Evolutionary conservation across 1,140 invertebrate genomes (phyloP), one percentile per base, ranked within the genome.

Genomic region (Papilio polyxenes): DNA sequence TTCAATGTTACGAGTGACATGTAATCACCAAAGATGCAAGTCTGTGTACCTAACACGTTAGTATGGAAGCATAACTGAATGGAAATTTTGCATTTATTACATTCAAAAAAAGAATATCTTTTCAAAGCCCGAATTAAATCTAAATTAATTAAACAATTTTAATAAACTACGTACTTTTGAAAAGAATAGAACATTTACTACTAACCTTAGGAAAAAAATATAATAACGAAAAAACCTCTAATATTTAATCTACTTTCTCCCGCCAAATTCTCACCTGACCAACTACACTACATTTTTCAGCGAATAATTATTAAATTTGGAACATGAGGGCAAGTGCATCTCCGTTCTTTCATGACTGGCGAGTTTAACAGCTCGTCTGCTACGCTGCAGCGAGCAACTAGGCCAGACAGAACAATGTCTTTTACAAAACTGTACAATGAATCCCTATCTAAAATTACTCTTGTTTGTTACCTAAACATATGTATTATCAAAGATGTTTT

Each of bases 11-110:
- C 65, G 13, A 40, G 4, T 37, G 65, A 72, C 65, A 72, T 37
- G 65, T 72, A 40, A 40, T 72, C 65, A 72, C 65, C 13, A 37
- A 72, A 72, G 65, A 72, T 72, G 65, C 65, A 72, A 37, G 65
- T 37, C 23, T 72, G 23, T 65, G 20, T 72, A 72, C 31, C 31
- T 72, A 72, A 72, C 37, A 65, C 62, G 13, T 72, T 72, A 65
- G 62, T 65, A 69, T 37, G 65, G 11, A 69, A 10, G 31, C 15
- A 37, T 11, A 37, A 40, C 0, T 69, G 13, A 11, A 69, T 69
- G 65, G 65, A 69, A 69, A 13, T 69, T 69, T 69, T 69, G 65
- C 65, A 37, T 65, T 65, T 65, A 65, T 23, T 6, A 44, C 40
- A 3, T 31, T 65, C 56, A 65, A 69, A 11, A 11, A 13, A 6